Conservation (phyloP, 2,113 vertebrate species). For the Burhinus oedicnemus region DNA sequence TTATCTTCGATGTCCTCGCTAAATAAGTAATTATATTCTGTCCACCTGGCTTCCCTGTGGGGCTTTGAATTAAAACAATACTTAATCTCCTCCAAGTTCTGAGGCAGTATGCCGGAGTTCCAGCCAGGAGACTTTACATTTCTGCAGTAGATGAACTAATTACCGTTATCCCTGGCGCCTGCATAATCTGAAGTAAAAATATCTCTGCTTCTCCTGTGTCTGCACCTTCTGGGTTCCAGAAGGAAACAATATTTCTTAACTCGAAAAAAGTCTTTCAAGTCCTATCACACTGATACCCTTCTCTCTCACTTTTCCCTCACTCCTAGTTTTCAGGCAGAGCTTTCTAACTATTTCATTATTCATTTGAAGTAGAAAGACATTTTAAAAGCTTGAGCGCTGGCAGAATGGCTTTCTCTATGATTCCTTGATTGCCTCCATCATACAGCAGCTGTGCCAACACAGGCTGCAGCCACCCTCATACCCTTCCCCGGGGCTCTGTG, state of each 20-base stretch:
- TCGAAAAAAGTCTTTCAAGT: not conserved
- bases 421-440: not conserved
- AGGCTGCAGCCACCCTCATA: not conserved
- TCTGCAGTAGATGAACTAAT: conserved; percentile 22
- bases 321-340: not conserved
- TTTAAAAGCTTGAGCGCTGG: not conserved
- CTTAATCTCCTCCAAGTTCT: conserved; percentile 18
- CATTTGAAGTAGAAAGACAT: not conserved
- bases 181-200: conserved; percentile 30
- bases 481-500: not conserved
- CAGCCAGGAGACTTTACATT: conserved; percentile 13
- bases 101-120: not conserved
- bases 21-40: conserved; percentile 32
- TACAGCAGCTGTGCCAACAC: not conserved
- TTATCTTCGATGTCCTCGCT: not conserved
- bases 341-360: not conserved
- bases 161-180: not conserved
- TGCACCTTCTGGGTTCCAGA: not conserved
- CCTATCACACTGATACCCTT: not conserved
- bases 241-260: not conserved
- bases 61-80: conserved; percentile 30
- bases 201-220: not conserved
- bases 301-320: not conserved
- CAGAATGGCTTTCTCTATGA: not conserved
- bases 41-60: conserved; percentile 2